A percentile compares a stretch with the other conserved stretches of the same genome.
Conservation (phyloP, 2,113 vertebrate species). For the Lepisosteus oculatus region DNA sequence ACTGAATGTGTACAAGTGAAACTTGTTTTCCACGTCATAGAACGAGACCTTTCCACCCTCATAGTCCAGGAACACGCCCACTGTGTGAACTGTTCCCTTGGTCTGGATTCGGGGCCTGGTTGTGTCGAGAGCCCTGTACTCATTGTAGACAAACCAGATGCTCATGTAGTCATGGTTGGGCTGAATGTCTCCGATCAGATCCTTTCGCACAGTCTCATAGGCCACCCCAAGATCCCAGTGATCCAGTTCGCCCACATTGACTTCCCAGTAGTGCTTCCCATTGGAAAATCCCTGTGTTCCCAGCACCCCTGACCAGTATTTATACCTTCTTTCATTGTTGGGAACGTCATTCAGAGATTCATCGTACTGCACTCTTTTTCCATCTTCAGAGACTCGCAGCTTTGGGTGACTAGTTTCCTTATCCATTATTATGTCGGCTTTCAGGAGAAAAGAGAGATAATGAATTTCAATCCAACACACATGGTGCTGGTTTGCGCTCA, state of each 20-base stretch:
- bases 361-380: background rate
- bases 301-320: background rate
- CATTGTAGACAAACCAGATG: slow-evolving; percentile 7
- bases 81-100: background rate
- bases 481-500: no score
- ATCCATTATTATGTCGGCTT: background rate
- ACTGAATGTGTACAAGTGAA: background rate
- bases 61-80: background rate
- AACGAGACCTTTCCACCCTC: background rate
- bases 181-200: background rate
- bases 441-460: background rate
- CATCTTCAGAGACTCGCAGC: background rate
- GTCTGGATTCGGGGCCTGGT: background rate
- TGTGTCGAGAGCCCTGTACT: background rate
- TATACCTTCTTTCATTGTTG: background rate
- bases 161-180: background rate
- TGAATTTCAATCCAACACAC: background rate
- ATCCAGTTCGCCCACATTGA: background rate
- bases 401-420: background rate
- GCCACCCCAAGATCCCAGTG: slow-evolving; percentile 1
- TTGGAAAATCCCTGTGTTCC: background rate
- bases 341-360: background rate
- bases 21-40: background rate
- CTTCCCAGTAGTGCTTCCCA: slow-evolving; percentile 18
- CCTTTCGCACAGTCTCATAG: background rate